phyloP scores from a whole-genome alignment of 2,888 invertebrate genomes.

The Erebia palarica region DNA sequence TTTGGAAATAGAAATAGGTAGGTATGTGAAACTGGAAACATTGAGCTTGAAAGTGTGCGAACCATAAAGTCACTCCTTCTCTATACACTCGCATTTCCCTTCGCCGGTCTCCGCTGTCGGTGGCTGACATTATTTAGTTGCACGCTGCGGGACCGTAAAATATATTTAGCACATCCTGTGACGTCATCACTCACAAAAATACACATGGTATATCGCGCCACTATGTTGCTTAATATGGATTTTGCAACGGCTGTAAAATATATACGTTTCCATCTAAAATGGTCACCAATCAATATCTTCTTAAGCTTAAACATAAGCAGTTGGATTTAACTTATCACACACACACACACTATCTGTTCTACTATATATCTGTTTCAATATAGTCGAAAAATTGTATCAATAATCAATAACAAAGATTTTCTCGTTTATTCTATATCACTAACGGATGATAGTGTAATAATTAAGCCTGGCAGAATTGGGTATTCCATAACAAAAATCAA shows the following conservation, averaged over 20 bases:
- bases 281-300: neutral
- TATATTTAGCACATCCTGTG: constrained; percentile 68
- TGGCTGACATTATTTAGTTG: constrained; percentile 37
- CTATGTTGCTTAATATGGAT: constrained; percentile 31
- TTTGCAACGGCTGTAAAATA: constrained; percentile 22
- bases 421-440: too few species aligned
- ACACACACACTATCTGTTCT: too few species aligned
- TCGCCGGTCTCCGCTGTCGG: constrained; percentile 23
- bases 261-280: neutral
- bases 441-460: too few species aligned
- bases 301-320: neutral
- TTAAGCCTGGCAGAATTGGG: too few species aligned
- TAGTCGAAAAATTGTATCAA: too few species aligned
- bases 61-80: constrained; percentile 7
- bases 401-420: too few species aligned
- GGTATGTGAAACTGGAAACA: neutral
- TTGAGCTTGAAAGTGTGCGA: neutral
- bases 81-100: constrained; percentile 32
- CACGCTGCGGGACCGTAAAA: constrained; percentile 50
- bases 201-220: constrained; percentile 51
- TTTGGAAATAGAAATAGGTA: neutral
- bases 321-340: too few species aligned
- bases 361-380: too few species aligned
- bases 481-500: too few species aligned
- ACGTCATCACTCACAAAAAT: constrained; percentile 54